Percentiles rank a stretch among this genome's conserved stretches.
phyloP scores from a whole-genome alignment of 2,888 invertebrate species.

The Trileptium ribeirensis region DNA sequence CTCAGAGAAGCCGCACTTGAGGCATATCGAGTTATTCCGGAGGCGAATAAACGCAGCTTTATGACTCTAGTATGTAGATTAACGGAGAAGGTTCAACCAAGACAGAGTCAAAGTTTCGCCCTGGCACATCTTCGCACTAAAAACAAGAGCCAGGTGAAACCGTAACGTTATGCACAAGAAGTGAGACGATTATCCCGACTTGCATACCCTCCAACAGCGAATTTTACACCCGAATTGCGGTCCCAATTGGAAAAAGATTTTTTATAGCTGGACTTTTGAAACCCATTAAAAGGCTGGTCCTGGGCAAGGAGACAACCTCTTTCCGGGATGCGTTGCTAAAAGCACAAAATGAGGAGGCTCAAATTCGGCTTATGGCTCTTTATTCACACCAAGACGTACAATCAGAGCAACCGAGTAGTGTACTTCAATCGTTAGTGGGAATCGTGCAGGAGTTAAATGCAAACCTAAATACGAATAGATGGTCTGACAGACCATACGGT shows the following conservation, averaged over 20 bases:
- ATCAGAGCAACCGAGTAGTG: too few relatives aligned
- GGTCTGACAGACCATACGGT: too few relatives aligned
- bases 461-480: too few relatives aligned
- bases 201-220: not conserved
- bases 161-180: not conserved
- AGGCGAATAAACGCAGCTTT: too few relatives aligned
- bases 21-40: not conserved
- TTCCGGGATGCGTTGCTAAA: not conserved
- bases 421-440: too few relatives aligned
- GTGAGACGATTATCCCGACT: not conserved
- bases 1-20: not conserved
- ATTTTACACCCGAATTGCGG: not conserved
- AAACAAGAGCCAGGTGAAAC: not conserved
- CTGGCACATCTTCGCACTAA: not conserved
- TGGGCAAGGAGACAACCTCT: not conserved
- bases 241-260: constrained; percentile 2
- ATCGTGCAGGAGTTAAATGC: too few relatives aligned
- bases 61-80: not conserved
- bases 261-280: not conserved
- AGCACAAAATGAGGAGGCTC: not conserved
- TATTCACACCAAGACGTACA: not conserved
- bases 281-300: not conserved
- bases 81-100: not conserved
- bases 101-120: not conserved
- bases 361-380: not conserved